Evolutionary conservation across 2,797 vertebrate genomes (phyloP).

Genomic region (Labeo calbasu): DNA sequence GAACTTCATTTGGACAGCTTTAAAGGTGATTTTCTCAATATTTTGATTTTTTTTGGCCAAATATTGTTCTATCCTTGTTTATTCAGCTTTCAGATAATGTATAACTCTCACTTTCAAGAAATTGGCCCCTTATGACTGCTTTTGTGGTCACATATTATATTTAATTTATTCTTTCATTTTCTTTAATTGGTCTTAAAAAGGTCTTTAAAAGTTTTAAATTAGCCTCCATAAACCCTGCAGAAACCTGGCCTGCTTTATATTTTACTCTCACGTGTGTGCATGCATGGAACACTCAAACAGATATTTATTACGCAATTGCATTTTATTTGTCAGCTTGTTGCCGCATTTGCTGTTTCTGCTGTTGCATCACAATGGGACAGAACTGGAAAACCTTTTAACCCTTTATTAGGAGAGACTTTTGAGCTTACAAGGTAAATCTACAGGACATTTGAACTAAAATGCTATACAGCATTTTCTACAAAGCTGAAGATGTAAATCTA

Average conservation of each 20-base stretch:
- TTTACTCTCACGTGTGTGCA: not conserved
- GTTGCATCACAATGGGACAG: conserved; percentile 98
- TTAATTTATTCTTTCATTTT: not conserved
- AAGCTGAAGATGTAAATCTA: not conserved
- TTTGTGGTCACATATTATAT: too few relatives aligned
- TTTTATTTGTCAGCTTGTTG: conserved; percentile 82
- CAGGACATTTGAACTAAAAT: not conserved
- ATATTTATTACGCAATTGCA: not conserved
- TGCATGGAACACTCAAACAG: not conserved
- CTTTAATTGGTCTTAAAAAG: not conserved
- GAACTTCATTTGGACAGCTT: too few relatives aligned
- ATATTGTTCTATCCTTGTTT: too few relatives aligned
- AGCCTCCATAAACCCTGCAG: not conserved
- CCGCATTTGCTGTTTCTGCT: conserved; percentile 94
- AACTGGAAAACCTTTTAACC: conserved; percentile 99
- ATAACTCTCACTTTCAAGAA: too few relatives aligned
- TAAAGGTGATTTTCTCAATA: too few relatives aligned
- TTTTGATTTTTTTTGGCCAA: too few relatives aligned
- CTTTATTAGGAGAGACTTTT: conserved; percentile 94
- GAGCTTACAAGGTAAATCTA: conserved; percentile 87
- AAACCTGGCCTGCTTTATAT: not conserved
- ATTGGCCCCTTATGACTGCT: too few relatives aligned
- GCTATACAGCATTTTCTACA: not conserved
- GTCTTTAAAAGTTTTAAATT: not conserved
- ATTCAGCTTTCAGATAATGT: too few relatives aligned